Evolutionary conservation across 2,888 invertebrate species (phyloP).

Genomic region (Tachina fera): DNA sequence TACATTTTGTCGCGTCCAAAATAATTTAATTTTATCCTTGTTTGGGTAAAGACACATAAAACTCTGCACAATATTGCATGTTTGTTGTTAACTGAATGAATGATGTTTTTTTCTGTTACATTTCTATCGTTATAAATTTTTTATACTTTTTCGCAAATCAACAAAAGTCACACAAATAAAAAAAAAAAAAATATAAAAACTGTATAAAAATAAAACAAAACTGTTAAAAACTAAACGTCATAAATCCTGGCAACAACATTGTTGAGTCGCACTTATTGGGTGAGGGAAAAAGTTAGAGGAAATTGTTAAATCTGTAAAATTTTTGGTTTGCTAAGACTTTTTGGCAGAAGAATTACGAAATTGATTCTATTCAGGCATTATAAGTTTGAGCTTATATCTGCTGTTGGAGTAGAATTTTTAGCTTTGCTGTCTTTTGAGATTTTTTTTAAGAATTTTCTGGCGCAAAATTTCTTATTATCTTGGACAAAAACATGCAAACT

Average conservation of each 20-base stretch:
- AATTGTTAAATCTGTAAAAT: not conserved
- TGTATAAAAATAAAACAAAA: not conserved
- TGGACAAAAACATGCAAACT: no score
- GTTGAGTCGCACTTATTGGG: slow-evolving; percentile 1
- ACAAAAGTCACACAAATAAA: slow-evolving; percentile 34
- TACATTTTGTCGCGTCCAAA: slow-evolving; percentile 64
- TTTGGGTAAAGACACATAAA: slow-evolving; percentile 46
- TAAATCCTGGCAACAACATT: slow-evolving; percentile 54
- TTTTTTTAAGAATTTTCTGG: no score
- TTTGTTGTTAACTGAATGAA: slow-evolving; percentile 9
- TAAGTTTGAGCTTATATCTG: no score
- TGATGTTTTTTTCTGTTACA: slow-evolving; percentile 23
- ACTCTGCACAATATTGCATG: slow-evolving; percentile 24
- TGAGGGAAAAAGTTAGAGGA: not conserved
- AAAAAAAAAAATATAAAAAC: not conserved
- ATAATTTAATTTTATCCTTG: slow-evolving; percentile 63
- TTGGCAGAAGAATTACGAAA: no score
- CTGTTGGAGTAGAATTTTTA: no score
- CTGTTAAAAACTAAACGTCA: slow-evolving; percentile 37
- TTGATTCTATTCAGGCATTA: no score
- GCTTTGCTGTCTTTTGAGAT: no score
- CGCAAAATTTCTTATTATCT: no score
- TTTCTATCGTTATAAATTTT: slow-evolving; percentile 32
- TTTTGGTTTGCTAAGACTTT: no score
- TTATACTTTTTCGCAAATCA: slow-evolving; percentile 56